phyloP scores from a whole-genome alignment of 2,888 invertebrate species.

The Hipparchia sbordonii region DNA sequence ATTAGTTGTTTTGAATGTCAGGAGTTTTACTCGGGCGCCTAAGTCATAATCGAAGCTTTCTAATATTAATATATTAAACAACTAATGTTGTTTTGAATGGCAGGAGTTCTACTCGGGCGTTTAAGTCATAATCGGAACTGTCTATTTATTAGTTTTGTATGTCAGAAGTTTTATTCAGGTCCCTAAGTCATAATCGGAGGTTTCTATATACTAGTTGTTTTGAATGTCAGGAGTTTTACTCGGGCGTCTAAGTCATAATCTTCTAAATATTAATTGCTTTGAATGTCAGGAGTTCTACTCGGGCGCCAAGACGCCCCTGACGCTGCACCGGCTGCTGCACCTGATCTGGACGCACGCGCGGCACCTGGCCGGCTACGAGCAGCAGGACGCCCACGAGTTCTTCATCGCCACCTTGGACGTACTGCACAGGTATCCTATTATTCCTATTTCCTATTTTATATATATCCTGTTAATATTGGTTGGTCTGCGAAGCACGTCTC shows the following conservation, averaged over 20 bases:
- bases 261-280: not conserved
- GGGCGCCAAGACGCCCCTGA: constrained; percentile 93
- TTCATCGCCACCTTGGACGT: constrained; percentile 95
- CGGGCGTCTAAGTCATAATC: constrained; percentile 82
- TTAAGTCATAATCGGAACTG: too few species aligned
- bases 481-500: too few species aligned
- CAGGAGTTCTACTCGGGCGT: constrained; percentile 95
- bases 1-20: too few species aligned
- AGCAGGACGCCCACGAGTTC: constrained; percentile 99
- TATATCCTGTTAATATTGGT: too few species aligned
- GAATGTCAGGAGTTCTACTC: constrained; percentile 92
- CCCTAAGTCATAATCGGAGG: constrained; percentile 56
- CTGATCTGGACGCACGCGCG: constrained; percentile 98
- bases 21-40: constrained; percentile 79
- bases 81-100: not conserved
- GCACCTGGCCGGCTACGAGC: constrained; percentile 97
- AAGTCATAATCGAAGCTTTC: too few species aligned
- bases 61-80: not conserved
- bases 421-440: too few species aligned
- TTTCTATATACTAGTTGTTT: not conserved
- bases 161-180: constrained; percentile 95
- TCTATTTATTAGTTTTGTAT: not conserved
- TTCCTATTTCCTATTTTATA: too few species aligned
- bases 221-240: constrained; percentile 90
- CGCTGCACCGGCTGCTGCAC: constrained; percentile 94